phyloP scores from a whole-genome alignment of 2,113 vertebrate species.

The Mola mola region DNA sequence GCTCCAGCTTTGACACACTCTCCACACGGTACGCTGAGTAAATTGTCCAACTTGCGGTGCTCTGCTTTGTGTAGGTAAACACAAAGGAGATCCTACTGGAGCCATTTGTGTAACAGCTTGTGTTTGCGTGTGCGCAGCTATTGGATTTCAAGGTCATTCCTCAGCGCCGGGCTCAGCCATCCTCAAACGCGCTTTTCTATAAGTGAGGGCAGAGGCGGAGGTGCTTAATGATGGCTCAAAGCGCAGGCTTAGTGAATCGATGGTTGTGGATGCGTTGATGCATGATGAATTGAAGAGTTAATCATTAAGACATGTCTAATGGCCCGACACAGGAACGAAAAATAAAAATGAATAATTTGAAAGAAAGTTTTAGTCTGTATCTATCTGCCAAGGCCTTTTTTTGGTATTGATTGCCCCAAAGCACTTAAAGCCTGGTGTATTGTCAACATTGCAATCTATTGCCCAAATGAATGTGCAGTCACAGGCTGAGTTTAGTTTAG shows the following conservation, averaged over 20 bases:
- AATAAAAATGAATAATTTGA: conserved; percentile 77
- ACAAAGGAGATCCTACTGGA: background rate
- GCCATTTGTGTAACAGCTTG: conserved; percentile 16
- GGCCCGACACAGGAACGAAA: conserved; percentile 67
- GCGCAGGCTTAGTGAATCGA: conserved; percentile 57
- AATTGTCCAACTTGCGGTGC: conserved; percentile 4
- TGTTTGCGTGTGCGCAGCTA: conserved; percentile 8
- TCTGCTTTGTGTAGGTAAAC: conserved; percentile 1
- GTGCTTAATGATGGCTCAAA: conserved; percentile 56
- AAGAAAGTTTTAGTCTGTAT: conserved; percentile 63
- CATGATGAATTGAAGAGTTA: conserved; percentile 77
- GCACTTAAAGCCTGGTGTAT: conserved; percentile 76
- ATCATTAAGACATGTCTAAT: conserved; percentile 74
- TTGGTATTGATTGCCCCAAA: conserved; percentile 68
- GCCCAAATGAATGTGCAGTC: conserved; percentile 37
- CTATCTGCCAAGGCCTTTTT: conserved; percentile 67
- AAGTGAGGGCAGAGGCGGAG: conserved; percentile 40
- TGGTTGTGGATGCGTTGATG: conserved; percentile 54
- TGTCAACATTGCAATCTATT: conserved; percentile 59
- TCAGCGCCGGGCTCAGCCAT: conserved; percentile 6
- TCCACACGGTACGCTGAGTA: background rate
- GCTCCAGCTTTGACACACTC: background rate
- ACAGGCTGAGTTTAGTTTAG: conserved; percentile 41
- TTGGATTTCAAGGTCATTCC: conserved; percentile 10
- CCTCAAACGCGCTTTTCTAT: conserved; percentile 22